Evolutionary conservation across 2,888 invertebrate species (phyloP), one percentile per base, ranked within the genome.

Genomic region (Ectemnius cavifrons): DNA sequence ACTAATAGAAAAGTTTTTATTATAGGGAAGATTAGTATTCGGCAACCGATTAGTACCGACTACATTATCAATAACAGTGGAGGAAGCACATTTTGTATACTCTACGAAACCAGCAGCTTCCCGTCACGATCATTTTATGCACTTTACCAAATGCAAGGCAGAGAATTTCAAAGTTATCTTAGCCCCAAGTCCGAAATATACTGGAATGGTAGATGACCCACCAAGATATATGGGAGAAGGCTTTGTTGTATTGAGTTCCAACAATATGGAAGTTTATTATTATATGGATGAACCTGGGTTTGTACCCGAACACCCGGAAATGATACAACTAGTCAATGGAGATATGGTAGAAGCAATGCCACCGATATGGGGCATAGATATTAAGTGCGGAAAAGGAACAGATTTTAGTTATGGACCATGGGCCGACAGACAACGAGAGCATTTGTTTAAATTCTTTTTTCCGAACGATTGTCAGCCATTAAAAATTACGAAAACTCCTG

Each of bases 401-500:
- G 97, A 98, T 88, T 97, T 99, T 86, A 98, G 98, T 91, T 99
- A 99, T 89, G 99, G 99, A 0, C 99, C 99, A 0, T 99, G 99
- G 99, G 99, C 99, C 2, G 99, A 99, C 90, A 93, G 98, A 64
- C 99, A 99, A 90, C 94, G 99, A 78, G 98, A 98, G 89, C 95
- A 97, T 91, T 92, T 99, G 46, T 99, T 97, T 91, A 97, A 95
- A 91, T 98, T 99, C 91, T 99, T 99, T 92, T 99, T 97, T 89
- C 99, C 98, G 6, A 95, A 96, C 79, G 96, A 97, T 89, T 97
- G 95, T 91, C 94, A 95, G 87, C 94, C 95, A 72, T 93, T 97
- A 89, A 94, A 95, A 90, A 94, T 96, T 0, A 97, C 97, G 0
- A 94, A 95, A 73, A 93, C 95, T 59, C 96, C 97, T 0, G 94